Percentiles rank a stretch among this genome's conserved stretches.
Conservation (phyloP, 1,140 invertebrate genomes). For the Drosophila seguyi region DNA sequence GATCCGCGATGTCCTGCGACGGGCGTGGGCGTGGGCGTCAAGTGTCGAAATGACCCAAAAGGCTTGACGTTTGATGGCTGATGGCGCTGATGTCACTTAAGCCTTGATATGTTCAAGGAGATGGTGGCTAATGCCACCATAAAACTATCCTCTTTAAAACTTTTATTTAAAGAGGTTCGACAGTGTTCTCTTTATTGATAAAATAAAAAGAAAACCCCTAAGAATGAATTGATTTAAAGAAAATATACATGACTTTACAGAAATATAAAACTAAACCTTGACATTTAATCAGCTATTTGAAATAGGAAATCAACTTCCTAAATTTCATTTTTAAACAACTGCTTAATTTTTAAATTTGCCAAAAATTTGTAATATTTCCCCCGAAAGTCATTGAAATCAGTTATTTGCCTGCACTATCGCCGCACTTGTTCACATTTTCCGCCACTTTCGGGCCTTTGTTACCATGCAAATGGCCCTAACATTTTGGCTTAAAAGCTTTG, state of each 20-base stretch:
- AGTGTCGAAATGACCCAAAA: conserved; percentile 47
- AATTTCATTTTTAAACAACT: neutral
- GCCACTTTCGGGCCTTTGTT: conserved; percentile 27
- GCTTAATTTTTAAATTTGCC: neutral
- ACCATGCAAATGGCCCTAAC: conserved; percentile 46
- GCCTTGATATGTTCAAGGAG: conserved; percentile 9
- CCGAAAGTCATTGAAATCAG: conserved; percentile 10
- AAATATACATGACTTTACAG: no score
- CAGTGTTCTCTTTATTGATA: neutral
- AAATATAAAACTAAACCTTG: no score
- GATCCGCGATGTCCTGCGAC: conserved; percentile 25
- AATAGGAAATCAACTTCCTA: neutral
- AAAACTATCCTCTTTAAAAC: neutral
- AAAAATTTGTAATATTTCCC: neutral
- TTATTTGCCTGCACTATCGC: conserved; percentile 28
- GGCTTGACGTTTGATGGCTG: conserved; percentile 35
- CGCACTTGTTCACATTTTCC: conserved; percentile 1
- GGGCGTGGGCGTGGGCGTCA: conserved; percentile 30
- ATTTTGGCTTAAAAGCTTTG: conserved; percentile 53
- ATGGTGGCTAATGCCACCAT: conserved; percentile 7
- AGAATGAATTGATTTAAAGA: neutral
- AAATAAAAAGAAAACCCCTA: neutral
- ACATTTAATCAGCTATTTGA: neutral
- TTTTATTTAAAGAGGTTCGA: neutral
- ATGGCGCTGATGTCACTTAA: conserved; percentile 29